Base-by-base conservation (phyloP, 2,797 vertebrate species). In the Centropyge bicolor region DNA sequence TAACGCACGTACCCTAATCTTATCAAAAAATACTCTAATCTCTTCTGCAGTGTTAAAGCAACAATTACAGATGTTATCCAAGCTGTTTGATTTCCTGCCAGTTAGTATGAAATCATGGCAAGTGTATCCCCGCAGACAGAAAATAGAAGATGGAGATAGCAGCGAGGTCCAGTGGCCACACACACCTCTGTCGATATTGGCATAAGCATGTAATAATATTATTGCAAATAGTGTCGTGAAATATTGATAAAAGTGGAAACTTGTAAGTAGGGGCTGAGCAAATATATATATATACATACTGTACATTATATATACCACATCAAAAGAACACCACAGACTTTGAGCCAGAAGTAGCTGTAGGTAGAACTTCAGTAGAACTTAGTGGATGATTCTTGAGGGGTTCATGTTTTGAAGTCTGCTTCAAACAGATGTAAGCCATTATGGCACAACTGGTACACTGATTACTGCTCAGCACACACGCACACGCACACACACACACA, bases 381-480 rank as follows among this genome's bases (percentile, higher is more conserved):
- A 81, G 73, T 74, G 49, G 71, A 83, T 63, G 77, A 79, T 81
- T 81, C 90, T 84, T 81, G 61, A 83, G 40, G 45, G 81, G 60
- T 48, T 46, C 79, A 73, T 51, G 67, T 93, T 90, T 90, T 91
- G 72, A 91, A 85, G 79, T 90, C 84, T 84, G 69, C 59, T 80
- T 86, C 59, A 72, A 88, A 87, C 94, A 95, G 85, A 92, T 94
- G 93, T 83, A 84, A 94, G 86, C 86, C 73, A 94, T 95, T 94
- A 94, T 24, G 40, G 86, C 75, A 74, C 79, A 90, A 88, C 70
- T 88, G 76, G 78, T 88, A 77, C 83, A 85, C 84, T 92, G 91
- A 94, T 95, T 94, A 88, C 73, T 67, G 73, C 22, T n/a, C 61
- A 78, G 76, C 41, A 73, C 43, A 67, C 55, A 12, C 13, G 22